Evolutionary conservation across 2,888 invertebrate species (phyloP).

Genomic region (Chymomyza caudatula): DNA sequence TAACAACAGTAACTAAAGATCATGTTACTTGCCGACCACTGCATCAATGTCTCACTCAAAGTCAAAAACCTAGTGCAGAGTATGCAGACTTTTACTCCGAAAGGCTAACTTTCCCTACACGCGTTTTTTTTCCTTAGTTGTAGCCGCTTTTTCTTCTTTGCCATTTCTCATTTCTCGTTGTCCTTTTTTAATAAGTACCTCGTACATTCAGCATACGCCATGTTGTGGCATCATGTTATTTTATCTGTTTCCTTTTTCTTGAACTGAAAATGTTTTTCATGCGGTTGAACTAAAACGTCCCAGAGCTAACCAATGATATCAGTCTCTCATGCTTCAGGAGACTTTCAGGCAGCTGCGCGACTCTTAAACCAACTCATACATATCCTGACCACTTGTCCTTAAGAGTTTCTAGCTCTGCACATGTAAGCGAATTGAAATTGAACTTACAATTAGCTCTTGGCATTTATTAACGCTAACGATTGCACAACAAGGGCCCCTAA

Average conservation of each 20-base stretch:
- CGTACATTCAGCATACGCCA: conserved; percentile 54
- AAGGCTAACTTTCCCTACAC: neutral
- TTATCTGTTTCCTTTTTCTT: conserved; percentile 20
- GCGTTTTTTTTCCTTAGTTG: conserved; percentile 22
- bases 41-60: neutral
- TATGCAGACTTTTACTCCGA: neutral
- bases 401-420: neutral
- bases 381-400: neutral
- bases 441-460: conserved; percentile 49
- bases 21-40: no score
- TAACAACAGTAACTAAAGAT: no score
- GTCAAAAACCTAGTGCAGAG: neutral
- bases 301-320: neutral
- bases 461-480: conserved; percentile 43
- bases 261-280: conserved; percentile 21
- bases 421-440: conserved; percentile 21
- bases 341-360: neutral
- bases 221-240: conserved; percentile 47
- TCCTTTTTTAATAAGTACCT: conserved; percentile 50
- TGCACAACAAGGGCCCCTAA: conserved; percentile 54
- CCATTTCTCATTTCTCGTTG: neutral
- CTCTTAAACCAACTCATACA: no score
- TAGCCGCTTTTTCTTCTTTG: conserved; percentile 10
- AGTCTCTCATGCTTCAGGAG: neutral
- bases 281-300: conserved; percentile 21